These are phyloP conservation scores for Diachasma alloeum DNA, from an alignment of 1,140 invertebrate genomes.

Conservation along the genomic window DNA sequence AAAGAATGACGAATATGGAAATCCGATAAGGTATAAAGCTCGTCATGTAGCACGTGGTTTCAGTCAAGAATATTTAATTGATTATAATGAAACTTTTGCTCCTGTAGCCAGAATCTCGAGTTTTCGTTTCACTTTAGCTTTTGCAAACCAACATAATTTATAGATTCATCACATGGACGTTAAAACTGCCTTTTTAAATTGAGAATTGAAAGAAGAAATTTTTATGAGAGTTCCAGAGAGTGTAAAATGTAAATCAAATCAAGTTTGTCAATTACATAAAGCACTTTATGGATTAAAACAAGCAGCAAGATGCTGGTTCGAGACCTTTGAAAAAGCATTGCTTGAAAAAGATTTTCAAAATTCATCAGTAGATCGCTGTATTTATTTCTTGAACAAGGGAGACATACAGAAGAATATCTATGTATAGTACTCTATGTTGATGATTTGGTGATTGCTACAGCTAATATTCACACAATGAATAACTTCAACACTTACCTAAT, in stretches of 20 bases:
- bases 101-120: slow-evolving; percentile 30
- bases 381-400: slow-evolving; percentile 20
- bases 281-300: slow-evolving; percentile 52
- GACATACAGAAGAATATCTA: slow-evolving; percentile 30
- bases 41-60: slow-evolving; percentile 58
- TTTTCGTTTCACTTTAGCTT: slow-evolving; percentile 53
- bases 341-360: slow-evolving; percentile 13
- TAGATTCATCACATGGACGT: slow-evolving; percentile 53
- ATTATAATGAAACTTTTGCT: slow-evolving; percentile 48
- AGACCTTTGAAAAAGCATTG: slow-evolving; percentile 28
- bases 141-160: slow-evolving; percentile 58
- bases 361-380: slow-evolving; percentile 22
- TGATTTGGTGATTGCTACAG: slow-evolving; percentile 26
- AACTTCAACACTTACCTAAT: slow-evolving; percentile 27
- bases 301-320: slow-evolving; percentile 53
- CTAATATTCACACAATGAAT: background rate
- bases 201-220: slow-evolving; percentile 45
- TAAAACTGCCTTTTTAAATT: slow-evolving; percentile 53
- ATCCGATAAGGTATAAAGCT: slow-evolving; percentile 53
- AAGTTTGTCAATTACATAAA: slow-evolving; percentile 37
- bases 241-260: slow-evolving; percentile 5
- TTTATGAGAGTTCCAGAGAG: slow-evolving; percentile 47
- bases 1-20: slow-evolving; percentile 37
- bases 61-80: slow-evolving; percentile 46
- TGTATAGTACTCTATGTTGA: slow-evolving; percentile 34